Conservation (phyloP, 2,888 invertebrate species). For the Criorhina ranunculi region DNA sequence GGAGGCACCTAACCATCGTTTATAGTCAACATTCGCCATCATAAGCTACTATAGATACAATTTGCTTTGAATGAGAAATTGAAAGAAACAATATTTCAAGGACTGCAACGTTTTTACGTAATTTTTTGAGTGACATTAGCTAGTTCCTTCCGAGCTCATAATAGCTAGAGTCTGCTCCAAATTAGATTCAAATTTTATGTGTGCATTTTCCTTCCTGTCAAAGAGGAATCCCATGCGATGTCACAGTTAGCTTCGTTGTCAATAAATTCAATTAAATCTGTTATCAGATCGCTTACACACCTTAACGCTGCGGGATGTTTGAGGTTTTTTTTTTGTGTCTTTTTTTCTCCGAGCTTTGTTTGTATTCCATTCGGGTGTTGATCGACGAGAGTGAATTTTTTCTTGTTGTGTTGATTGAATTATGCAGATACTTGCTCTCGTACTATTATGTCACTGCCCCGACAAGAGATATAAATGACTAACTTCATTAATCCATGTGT, state of each 20-base stretch:
- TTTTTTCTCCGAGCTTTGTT: conserved; percentile 21
- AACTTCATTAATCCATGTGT: conserved; percentile 68
- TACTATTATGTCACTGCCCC: conserved; percentile 48
- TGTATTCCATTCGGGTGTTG: conserved; percentile 52
- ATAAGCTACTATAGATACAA: background rate
- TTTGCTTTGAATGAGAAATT: conserved; percentile 15
- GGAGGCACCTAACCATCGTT: background rate
- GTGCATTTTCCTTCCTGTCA: conserved; percentile 13
- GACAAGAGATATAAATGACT: conserved; percentile 37
- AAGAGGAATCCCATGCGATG: conserved; percentile 10
- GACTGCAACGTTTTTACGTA: conserved; percentile 62
- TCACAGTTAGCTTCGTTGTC: conserved; percentile 47
- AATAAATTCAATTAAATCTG: conserved; percentile 57
- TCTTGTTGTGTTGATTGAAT: conserved; percentile 64
- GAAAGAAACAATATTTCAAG: conserved; percentile 43
- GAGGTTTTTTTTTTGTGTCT: conserved; percentile 15
- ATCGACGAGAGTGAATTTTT: conserved; percentile 63
- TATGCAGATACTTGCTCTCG: conserved; percentile 48
- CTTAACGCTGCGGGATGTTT: conserved; percentile 24
- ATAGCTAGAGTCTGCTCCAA: conserved; percentile 1
- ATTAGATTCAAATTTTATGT: conserved; percentile 11
- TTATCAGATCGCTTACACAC: conserved; percentile 62
- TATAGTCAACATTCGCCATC: conserved; percentile 27
- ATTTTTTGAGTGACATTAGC: conserved; percentile 22
- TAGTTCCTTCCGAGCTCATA: background rate